These are phyloP conservation scores for Drosophila sulfurigaster DNA, from an alignment of 1,140 invertebrate species.

Conservation along the genomic window DNA sequence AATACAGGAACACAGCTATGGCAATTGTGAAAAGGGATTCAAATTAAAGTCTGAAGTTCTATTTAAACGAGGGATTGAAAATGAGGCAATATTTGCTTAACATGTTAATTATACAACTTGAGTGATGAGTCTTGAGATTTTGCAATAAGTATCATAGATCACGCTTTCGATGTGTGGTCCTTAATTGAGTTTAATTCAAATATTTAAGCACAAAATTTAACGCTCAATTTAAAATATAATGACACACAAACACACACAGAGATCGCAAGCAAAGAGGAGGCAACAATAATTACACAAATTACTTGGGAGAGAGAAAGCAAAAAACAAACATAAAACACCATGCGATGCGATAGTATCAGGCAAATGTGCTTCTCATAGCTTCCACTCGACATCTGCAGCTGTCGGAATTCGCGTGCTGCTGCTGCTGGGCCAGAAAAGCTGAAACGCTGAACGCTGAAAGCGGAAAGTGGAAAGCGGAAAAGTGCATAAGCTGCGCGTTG, in stretches of 20 bases:
- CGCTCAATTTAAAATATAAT: conserved; percentile 66
- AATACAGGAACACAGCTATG: conserved; percentile 19
- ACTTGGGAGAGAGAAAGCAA: conserved; percentile 27
- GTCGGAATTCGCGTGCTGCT: conserved; percentile 64
- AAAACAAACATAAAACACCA: conserved; percentile 17
- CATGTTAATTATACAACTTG: not conserved
- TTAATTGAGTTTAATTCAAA: conserved; percentile 70
- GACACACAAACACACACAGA: conserved; percentile 1
- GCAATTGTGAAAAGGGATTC: too few relatives aligned
- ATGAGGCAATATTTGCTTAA: not conserved
- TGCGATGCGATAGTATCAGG: conserved; percentile 51
- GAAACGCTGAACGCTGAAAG: conserved; percentile 17
- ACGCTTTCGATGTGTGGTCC: conserved; percentile 6
- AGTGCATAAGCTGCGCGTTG: conserved; percentile 76
- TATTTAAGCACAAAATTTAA: conserved; percentile 72
- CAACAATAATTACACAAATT: conserved; percentile 78
- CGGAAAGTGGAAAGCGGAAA: conserved; percentile 57
- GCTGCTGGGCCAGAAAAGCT: not conserved
- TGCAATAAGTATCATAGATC: too few relatives aligned
- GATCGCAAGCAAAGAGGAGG: conserved; percentile 29
- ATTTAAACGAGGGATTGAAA: not conserved
- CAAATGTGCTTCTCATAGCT: conserved; percentile 24
- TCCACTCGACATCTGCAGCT: conserved; percentile 46
- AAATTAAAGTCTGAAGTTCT: not conserved
- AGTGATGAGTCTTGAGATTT: not conserved